phyloP scores from a whole-genome alignment of 2,113 vertebrate genomes.

The Zosterops lateralis region DNA sequence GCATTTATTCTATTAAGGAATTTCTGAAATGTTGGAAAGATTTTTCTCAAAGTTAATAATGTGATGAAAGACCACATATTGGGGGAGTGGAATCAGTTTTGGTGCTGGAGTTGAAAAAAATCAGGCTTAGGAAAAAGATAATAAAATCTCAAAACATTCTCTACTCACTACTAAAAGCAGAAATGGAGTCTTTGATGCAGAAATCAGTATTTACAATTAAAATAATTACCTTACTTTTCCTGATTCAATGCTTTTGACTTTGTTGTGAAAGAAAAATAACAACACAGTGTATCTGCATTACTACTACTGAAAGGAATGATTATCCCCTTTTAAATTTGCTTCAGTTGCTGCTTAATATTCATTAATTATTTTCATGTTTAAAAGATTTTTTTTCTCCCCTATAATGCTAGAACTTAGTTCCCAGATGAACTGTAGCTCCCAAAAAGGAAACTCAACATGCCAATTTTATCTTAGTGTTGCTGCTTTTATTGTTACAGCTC shows the following conservation, averaged over 20 bases:
- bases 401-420: not conserved
- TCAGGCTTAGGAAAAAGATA: not conserved
- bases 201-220: slow-evolving; percentile 29
- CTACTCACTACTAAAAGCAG: not conserved
- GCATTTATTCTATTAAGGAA: not conserved
- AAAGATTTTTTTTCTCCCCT: not conserved
- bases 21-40: slow-evolving; percentile 7
- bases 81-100: not conserved
- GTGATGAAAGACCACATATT: slow-evolving; percentile 9
- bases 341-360: not conserved
- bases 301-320: not conserved
- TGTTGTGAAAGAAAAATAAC: not conserved
- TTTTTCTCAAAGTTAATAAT: not conserved
- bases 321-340: not conserved
- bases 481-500: not conserved
- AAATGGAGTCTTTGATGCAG: not conserved
- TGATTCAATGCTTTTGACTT: not conserved
- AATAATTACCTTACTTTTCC: not conserved
- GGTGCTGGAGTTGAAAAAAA: not conserved
- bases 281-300: not conserved
- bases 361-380: slow-evolving; percentile 1
- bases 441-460: not conserved
- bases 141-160: not conserved
- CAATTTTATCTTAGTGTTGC: not conserved
- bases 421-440: not conserved